Base-by-base conservation (phyloP, 2,888 invertebrate genomes). In the Polietes domitor region DNA sequence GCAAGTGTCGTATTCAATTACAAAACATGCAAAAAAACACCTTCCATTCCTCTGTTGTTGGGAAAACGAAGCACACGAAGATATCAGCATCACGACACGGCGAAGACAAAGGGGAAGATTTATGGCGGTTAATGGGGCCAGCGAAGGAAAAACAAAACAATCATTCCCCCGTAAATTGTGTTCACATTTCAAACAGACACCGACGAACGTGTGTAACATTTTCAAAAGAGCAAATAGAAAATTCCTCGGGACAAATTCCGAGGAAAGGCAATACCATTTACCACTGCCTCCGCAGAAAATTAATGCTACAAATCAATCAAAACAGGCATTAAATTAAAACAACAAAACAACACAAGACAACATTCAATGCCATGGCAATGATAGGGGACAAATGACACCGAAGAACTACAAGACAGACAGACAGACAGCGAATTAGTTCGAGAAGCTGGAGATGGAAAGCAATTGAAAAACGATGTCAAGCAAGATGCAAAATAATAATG, bases 1-100 rank as follows among this genome's bases (percentile, higher is more conserved):
- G 6, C 21, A 53, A 53, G 53, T 53, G 53, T 58, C 58, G 58
- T 26, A 58, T 58, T 58, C 58, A 58, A 58, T 58, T 58, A 58
- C 58, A 58, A 4, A n/a, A n/a, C n/a, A n/a, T n/a, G n/a, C n/a
- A 58, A 15, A 58, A 47, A n/a, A 26, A 19, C 26, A 58, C 2
- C 9, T 26, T 26, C 24, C 2, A n/a, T n/a, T n/a, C 0, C 53
- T 17, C 53, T 5, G 21, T 21, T 53, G 1, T 10, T 10, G 3
- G 19, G 21, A 37, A 58, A 24, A 26, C 15, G 10, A 24, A 12
- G 12, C 2, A 58, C 10, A 58, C 12, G n/a, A 24, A 12, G 26
- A 24, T 26, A 58, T 2, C 15, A 58, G 37, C 26, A 26, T 58
- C 15, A n/a, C n/a, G n/a, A n/a, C n/a, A n/a, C 26, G 26, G 15